phyloP scores from a whole-genome alignment of 2,888 invertebrate species.

The Glaucopsyche alexis region DNA sequence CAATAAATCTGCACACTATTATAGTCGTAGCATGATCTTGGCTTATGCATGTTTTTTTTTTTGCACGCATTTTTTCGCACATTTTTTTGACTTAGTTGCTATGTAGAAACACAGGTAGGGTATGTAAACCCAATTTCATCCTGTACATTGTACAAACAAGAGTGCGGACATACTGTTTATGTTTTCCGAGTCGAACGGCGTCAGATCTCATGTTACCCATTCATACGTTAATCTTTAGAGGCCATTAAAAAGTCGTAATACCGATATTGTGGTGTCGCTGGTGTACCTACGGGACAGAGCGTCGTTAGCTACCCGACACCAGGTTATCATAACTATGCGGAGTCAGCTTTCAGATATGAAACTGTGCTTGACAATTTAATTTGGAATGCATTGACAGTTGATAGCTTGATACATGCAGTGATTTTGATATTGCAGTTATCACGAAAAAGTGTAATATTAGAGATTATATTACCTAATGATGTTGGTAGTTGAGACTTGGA shows the following conservation, averaged over 20 bases:
- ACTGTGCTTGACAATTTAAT: conserved; percentile 51
- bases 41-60: conserved; percentile 18
- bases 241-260: conserved; percentile 75
- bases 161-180: conserved; percentile 65
- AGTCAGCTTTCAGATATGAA: conserved; percentile 49
- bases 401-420: conserved; percentile 25
- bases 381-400: conserved; percentile 49
- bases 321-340: conserved; percentile 62
- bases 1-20: conserved; percentile 1
- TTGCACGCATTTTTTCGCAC: conserved; percentile 16
- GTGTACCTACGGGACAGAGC: conserved; percentile 73
- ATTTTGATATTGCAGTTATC: conserved; percentile 4
- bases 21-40: conserved; percentile 16
- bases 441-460: background rate
- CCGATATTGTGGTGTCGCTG: conserved; percentile 54
- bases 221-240: conserved; percentile 72
- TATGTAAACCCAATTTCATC: conserved; percentile 62
- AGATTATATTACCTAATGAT: background rate
- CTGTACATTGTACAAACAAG: conserved; percentile 53
- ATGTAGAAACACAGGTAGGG: conserved; percentile 40
- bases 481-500: background rate
- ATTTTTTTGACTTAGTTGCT: conserved; percentile 21
- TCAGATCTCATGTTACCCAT: conserved; percentile 73
- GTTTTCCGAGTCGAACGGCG: conserved; percentile 59
- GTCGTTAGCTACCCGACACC: conserved; percentile 76